Percentiles rank a stretch among this genome's conserved stretches.
Conservation (phyloP, 2,888 invertebrate species). For the Erynnis tages region DNA sequence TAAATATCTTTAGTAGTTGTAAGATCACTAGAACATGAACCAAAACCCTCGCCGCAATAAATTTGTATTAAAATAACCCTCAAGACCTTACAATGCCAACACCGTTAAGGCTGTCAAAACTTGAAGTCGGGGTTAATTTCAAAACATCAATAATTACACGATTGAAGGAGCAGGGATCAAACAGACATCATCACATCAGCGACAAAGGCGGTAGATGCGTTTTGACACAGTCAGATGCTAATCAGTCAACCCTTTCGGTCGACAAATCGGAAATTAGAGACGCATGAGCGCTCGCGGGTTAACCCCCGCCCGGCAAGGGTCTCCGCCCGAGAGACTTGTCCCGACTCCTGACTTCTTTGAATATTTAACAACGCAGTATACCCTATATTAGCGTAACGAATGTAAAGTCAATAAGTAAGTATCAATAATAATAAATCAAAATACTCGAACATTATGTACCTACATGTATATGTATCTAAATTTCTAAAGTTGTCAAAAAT, state of each 20-base stretch:
- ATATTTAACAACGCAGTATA: constrained; percentile 77
- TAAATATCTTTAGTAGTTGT: too few relatives aligned
- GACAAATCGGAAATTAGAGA: constrained; percentile 80
- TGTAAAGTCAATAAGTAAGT: too few relatives aligned
- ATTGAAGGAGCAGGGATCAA: constrained; percentile 43
- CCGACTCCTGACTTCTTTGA: constrained; percentile 69
- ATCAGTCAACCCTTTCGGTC: constrained; percentile 77
- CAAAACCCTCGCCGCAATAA: not conserved
- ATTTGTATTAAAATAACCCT: not conserved
- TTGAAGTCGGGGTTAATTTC: constrained; percentile 22
- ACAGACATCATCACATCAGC: constrained; percentile 50
- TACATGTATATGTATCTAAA: too few relatives aligned
- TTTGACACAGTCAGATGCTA: constrained; percentile 77
- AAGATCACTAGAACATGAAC: too few relatives aligned
- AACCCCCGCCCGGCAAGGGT: constrained; percentile 54
- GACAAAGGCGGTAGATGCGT: constrained; percentile 64
- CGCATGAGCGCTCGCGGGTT: constrained; percentile 77
- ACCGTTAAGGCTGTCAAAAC: not conserved
- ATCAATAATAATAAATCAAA: too few relatives aligned
- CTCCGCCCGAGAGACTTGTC: constrained; percentile 60
- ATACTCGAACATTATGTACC: too few relatives aligned
- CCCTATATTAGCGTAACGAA: too few relatives aligned
- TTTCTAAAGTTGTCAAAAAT: too few relatives aligned
- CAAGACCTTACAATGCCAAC: not conserved
- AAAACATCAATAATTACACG: constrained; percentile 28